Conservation (phyloP, 1,140 invertebrate genomes). For the Centruroides sculpturatus region DNA sequence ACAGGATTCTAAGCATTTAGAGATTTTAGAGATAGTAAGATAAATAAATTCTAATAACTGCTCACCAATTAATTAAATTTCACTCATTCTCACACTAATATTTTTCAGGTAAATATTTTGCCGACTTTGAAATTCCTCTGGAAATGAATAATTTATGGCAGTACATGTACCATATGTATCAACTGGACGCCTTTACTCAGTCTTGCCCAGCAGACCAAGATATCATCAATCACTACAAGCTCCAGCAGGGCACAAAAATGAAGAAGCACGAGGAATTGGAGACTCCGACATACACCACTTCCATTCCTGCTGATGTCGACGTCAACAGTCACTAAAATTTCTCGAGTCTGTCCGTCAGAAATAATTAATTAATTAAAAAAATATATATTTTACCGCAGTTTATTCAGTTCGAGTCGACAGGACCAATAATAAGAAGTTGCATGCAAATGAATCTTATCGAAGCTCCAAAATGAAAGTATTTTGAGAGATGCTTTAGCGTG, state of each 20-base stretch:
- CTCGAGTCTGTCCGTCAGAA: background rate
- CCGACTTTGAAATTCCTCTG: slow-evolving; percentile 83
- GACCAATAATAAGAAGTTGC: no score
- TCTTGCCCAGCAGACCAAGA: slow-evolving; percentile 94
- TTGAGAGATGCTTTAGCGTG: no score
- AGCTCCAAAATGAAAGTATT: no score
- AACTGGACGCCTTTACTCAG: slow-evolving; percentile 85
- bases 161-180: slow-evolving; percentile 94
- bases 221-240: slow-evolving; percentile 94
- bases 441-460: no score
- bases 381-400: no score
- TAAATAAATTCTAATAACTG: no score
- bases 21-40: no score
- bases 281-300: slow-evolving; percentile 82
- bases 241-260: slow-evolving; percentile 85
- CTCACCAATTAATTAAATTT: no score
- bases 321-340: background rate
- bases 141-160: slow-evolving; percentile 68
- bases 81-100: background rate
- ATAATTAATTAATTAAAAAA: no score
- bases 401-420: no score
- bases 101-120: slow-evolving; percentile 55
- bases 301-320: slow-evolving; percentile 45
- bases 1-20: no score
- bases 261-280: slow-evolving; percentile 90